Base-by-base conservation (phyloP, 2,888 invertebrate genomes). In the Eupithecia subumbrata region DNA sequence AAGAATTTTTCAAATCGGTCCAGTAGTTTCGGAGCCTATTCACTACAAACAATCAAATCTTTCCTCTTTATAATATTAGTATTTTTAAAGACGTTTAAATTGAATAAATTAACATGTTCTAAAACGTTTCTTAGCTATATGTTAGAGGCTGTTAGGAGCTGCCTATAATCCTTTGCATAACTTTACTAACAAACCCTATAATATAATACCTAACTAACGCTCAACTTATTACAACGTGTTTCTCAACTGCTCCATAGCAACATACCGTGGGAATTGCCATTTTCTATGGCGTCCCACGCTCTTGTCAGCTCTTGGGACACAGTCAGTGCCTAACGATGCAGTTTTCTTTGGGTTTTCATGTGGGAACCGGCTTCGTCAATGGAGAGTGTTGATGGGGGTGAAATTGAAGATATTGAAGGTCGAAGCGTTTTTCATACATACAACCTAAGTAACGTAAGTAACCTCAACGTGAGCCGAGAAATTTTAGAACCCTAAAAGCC, bases 261-360 rank as follows among this genome's bases (percentile, higher is more conserved):
- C 45, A 18, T 56, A 40, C 67, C 77, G 77, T 77, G 77, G 67
- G 77, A 77, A 77, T 34, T 45, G 30, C 60, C 60, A 75, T 74
- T 73, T 77, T 74, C 70, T 70, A 74, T 74, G 71, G 56, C 37
- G 48, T 77, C 77, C 64, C 77, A 77, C 77, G 77, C 69, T 74
- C 76, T 73, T 73, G 73, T 71, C 66, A 37, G 34, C 18, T 63
- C 70, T 77, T 74, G 71, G 68, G 63, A 73, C 77, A 77, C 77
- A 72, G 69, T 64, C 64, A 18, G 11, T 12, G 66, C 37, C 72
- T 76, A 72, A 74, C 43, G 71, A 72, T 66, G 76, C 60, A n/a
- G 66, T 71, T 76, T 77, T 74, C 72, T 74, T 74, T 70, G 22
- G 48, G 72, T 67, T 74, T 69, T 56, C 48, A 75, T 73, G 73